Evolutionary conservation across 2,113 vertebrate genomes (phyloP).

Genomic region (Mesocricetus auratus): DNA sequence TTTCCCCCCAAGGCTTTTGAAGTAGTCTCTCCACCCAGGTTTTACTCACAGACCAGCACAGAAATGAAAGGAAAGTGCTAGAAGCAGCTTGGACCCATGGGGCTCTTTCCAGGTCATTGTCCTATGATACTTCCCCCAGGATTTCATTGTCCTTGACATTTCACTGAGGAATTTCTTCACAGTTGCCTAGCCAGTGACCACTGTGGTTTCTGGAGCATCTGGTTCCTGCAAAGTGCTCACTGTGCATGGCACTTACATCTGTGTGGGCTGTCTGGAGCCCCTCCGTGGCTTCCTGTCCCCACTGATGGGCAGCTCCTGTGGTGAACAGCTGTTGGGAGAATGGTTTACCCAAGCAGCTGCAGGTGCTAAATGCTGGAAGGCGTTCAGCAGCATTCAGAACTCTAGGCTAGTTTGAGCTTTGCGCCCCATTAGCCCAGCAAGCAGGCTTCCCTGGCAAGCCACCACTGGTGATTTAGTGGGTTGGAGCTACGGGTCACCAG

Average conservation of each 20-base stretch:
- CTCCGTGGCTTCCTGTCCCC: conserved; percentile 46
- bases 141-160: conserved; percentile 25
- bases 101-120: neutral
- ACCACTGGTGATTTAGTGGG: conserved; percentile 56
- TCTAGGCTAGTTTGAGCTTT: conserved; percentile 13
- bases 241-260: conserved; percentile 29
- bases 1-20: neutral
- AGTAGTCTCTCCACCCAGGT: neutral
- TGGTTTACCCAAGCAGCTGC: conserved; percentile 63
- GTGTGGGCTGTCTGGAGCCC: conserved; percentile 73
- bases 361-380: conserved; percentile 70
- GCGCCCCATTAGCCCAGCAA: conserved; percentile 54
- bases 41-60: neutral
- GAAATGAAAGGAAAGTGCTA: neutral
- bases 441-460: conserved; percentile 14
- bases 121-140: neutral
- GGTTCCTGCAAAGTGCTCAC: neutral
- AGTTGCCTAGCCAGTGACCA: neutral
- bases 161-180: conserved; percentile 38
- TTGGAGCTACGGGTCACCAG: conserved; percentile 30
- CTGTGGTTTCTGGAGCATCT: conserved; percentile 27
- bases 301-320: conserved; percentile 55
- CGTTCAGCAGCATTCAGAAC: conserved; percentile 48
- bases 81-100: neutral
- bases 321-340: conserved; percentile 76